Base-by-base conservation (phyloP, 1,140 invertebrate species). In the Ceratina japonica region DNA sequence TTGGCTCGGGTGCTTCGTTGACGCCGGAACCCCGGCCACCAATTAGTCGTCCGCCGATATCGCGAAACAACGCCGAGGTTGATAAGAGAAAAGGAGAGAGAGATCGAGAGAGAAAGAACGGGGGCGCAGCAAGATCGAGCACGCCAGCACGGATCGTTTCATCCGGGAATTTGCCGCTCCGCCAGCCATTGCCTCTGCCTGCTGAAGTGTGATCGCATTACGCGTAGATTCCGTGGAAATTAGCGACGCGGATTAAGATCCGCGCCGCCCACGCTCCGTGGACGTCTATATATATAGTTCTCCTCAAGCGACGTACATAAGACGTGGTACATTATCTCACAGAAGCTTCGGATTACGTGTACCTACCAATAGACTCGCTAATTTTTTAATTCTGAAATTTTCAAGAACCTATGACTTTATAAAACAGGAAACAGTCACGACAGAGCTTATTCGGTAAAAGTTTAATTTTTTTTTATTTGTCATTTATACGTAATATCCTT, bases 11-110 rank as follows among this genome's bases (percentile, higher is more conserved):
- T 64, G 77, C 72, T 77, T 75, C 75, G 66, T 79, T 80, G 79
- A 87, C 79, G 79, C 74, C 27, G 64, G 64, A 20, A 58, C 59
- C 69, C 73, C 58, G 62, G 44, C 69, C 78, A 52, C 77, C 84
- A 86, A 86, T 86, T 86, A 86, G 80, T 69, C 51, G 10, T 44
- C 68, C 66, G 65, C 65, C 69, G 83, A 84, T 84, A 85, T 84
- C 79, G 65, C 79, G 78, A 58, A 70, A 56, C 64, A 64, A 68
- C 56, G n/a, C 15, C 61, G 62, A 4, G 1, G 27, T 1, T 15
- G 63, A 18, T 49, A 22, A 44, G 27, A 22, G 68, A 13, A 22
- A 18, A 13, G 1, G 20, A 54, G 44, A 22, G 37, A 37, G 3
- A 15, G 27, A 7, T 16, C 52, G 52, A 13, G 15, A 4, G 4